These are phyloP conservation scores for Melolontha melolontha DNA, from an alignment of 2,888 invertebrate species.

Conservation along the genomic window DNA sequence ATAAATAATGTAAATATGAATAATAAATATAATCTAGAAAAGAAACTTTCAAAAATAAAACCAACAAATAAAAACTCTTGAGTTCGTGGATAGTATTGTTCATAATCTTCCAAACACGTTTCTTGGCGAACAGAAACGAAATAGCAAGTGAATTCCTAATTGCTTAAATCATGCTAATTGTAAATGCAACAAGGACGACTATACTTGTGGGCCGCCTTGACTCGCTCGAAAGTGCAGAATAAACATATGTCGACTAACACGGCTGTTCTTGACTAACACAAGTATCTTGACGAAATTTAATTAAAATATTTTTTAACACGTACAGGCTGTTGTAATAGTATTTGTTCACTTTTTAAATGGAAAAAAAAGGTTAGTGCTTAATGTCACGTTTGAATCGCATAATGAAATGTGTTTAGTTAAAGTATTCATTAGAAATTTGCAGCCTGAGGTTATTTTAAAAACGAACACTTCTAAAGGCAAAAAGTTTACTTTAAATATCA, in stretches of 20 bases:
- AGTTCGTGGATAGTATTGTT: too few relatives aligned
- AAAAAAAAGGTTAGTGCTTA: too few relatives aligned
- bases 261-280: neutral
- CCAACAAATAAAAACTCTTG: too few relatives aligned
- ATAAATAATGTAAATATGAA: too few relatives aligned
- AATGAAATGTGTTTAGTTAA: too few relatives aligned
- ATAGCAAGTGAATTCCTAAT: slow-evolving; percentile 33
- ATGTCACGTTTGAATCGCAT: too few relatives aligned
- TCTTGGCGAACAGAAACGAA: slow-evolving; percentile 17
- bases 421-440: too few relatives aligned
- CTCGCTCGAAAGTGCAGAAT: slow-evolving; percentile 27
- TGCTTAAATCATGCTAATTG: slow-evolving; percentile 40
- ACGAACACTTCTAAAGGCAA: too few relatives aligned
- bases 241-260: slow-evolving; percentile 20
- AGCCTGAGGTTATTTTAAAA: too few relatives aligned
- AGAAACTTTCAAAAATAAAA: too few relatives aligned
- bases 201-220: slow-evolving; percentile 36
- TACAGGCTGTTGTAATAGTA: neutral
- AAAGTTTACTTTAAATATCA: too few relatives aligned
- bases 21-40: too few relatives aligned
- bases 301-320: slow-evolving; percentile 15
- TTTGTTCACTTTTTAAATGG: neutral
- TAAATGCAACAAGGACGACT: slow-evolving; percentile 40
- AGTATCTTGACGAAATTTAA: slow-evolving; percentile 3
- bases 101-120: slow-evolving; percentile 1